These are phyloP conservation scores for Tragopan temminckii DNA, from an alignment of 2,797 vertebrate genomes.

Conservation along the genomic window DNA sequence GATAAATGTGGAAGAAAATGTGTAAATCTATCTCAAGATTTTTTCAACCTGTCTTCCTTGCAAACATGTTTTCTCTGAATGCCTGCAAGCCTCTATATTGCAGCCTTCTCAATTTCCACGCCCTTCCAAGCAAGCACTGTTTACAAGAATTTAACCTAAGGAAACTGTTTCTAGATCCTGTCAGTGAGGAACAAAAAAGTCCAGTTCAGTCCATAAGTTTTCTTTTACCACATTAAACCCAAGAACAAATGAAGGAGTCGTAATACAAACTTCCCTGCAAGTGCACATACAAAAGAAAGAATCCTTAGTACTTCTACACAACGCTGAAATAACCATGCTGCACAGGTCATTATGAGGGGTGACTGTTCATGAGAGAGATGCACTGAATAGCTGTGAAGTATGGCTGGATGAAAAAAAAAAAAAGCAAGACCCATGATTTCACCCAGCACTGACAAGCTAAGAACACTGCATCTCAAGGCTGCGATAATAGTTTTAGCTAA, in stretches of 20 bases:
- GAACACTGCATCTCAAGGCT: fast-evolving
- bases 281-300: background rate
- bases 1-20: background rate
- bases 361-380: background rate
- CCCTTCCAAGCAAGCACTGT: background rate
- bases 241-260: background rate
- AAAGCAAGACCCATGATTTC: fast-evolving
- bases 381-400: conserved; percentile 29
- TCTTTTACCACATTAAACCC: background rate
- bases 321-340: background rate
- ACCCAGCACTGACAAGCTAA: background rate
- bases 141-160: background rate
- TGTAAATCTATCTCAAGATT: background rate
- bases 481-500: background rate
- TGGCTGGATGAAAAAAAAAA: background rate
- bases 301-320: background rate
- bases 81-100: background rate
- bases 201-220: background rate
- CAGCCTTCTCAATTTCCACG: background rate
- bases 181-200: background rate
- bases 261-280: background rate
- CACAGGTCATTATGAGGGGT: background rate
- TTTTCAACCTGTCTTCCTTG: background rate
- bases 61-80: background rate
- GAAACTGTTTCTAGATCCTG: background rate